Percentiles rank a stretch among this genome's conserved stretches.
These are phyloP conservation scores for Aplysina aerophoba DNA, from an alignment of 37 sponge, comb jelly and placozoan species.

Conservation along the genomic window DNA sequence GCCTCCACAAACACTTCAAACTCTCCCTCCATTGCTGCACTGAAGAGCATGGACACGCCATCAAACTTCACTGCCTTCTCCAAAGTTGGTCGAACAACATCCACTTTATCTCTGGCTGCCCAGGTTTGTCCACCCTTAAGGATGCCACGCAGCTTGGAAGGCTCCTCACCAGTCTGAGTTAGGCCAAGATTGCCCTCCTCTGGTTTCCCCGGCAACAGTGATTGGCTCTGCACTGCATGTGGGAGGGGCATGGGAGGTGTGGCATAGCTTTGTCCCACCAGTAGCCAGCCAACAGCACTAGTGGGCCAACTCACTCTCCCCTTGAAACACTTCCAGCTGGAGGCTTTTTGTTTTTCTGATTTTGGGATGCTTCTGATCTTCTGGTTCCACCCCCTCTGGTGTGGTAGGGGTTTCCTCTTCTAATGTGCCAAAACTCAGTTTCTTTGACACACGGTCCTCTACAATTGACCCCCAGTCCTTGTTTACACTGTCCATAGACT, in stretches of 20 bases:
- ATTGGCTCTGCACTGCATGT: too few relatives aligned
- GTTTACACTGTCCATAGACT: not conserved
- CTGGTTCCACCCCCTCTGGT: not conserved
- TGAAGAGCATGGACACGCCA: constrained; percentile 66
- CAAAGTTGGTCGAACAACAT: not conserved
- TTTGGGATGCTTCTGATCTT: not conserved
- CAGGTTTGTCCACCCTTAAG: not conserved
- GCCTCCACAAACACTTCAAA: constrained; percentile 59
- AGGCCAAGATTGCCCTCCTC: too few relatives aligned
- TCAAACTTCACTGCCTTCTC: constrained; percentile 54
- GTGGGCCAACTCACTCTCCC: not conserved
- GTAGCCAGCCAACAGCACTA: too few relatives aligned
- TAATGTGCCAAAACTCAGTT: not conserved
- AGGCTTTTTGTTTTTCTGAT: constrained; percentile 12
- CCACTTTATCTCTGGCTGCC: not conserved
- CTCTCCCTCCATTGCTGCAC: constrained; percentile 86
- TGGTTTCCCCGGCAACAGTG: too few relatives aligned
- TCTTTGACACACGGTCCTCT: not conserved
- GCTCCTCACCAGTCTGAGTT: not conserved
- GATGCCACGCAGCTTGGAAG: not conserved
- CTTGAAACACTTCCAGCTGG: not conserved
- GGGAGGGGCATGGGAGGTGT: too few relatives aligned
- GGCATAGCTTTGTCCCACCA: too few relatives aligned
- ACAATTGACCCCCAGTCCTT: not conserved
- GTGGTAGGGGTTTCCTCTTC: not conserved